Base-by-base conservation (phyloP, 2,113 vertebrate genomes). In the Pardalotus punctatus region DNA sequence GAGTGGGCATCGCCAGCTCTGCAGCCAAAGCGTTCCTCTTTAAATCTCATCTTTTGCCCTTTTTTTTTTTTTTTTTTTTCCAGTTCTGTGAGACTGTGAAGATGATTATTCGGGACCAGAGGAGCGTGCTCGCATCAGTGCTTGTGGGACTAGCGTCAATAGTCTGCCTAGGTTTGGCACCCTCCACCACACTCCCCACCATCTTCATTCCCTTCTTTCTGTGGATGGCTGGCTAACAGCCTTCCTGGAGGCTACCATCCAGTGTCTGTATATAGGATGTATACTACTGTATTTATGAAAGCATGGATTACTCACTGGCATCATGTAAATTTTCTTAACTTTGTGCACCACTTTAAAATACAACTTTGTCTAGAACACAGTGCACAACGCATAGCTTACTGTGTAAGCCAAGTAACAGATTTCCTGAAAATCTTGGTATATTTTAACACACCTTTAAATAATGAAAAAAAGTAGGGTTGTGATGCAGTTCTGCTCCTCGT, bases 11-110 rank as follows among this genome's bases (percentile, higher is more conserved):
- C 24, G 6, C 14, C 56, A 27, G 58, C 48, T 42, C 22, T 5
- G 42, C 17, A 23, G 10, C 12, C 13, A 38, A 24, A 79, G 10
- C 22, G 28, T 42, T 71, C 33, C 56, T 62, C 22, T 22, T 12
- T 54, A 50, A 85, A 33, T n/a, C 50, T n/a, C 3, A 88, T 24
- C 8, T 54, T 31, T 60, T 38, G 23, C 27, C n/a, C 9, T 29
- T 33, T 9, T 36, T 72, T 27, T 19, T 13, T 28, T 35, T 42
- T 4, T 14, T 28, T 31, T 19, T 31, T 33, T 35, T 9, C 1
- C 94, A 99, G 99, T 99, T 99, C 96, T 99, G 98, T 88, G 97
- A 99, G 86, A 96, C 73, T 10, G 77, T 99, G 97, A 99, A 99
- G 97, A 99, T 96, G 61, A 92, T 99, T 81, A 98, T 99, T 95